Conservation (phyloP, 2,888 invertebrate genomes). For the Mayetiola destructor region DNA sequence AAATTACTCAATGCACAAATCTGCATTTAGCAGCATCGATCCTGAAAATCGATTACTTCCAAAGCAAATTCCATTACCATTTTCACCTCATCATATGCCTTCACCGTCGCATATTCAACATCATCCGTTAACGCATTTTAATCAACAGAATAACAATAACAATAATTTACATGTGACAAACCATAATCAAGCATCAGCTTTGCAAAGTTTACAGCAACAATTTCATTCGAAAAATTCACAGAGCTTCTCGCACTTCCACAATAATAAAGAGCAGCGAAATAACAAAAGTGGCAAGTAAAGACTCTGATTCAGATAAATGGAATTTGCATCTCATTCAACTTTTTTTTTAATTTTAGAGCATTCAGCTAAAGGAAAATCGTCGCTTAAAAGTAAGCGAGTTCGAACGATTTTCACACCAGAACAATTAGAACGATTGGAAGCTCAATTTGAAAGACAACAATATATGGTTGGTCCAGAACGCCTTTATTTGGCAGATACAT, state of each 20-base stretch:
- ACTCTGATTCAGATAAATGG: not conserved
- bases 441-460: constrained; percentile 89
- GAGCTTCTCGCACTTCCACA: constrained; percentile 22
- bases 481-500: constrained; percentile 74
- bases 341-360: constrained; percentile 17
- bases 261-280: constrained; percentile 20
- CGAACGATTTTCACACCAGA: constrained; percentile 94
- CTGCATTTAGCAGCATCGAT: constrained; percentile 20
- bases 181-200: constrained; percentile 28
- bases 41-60: constrained; percentile 18
- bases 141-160: constrained; percentile 11
- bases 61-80: constrained; percentile 5
- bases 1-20: constrained; percentile 20
- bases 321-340: not conserved
- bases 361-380: constrained; percentile 29
- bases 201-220: constrained; percentile 34
- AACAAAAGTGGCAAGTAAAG: constrained; percentile 1
- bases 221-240: constrained; percentile 30
- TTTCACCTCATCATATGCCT: constrained; percentile 14
- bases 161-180: constrained; percentile 17
- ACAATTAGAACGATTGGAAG: constrained; percentile 82
- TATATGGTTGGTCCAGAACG: constrained; percentile 97
- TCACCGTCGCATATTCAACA: not conserved
- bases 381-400: constrained; percentile 65
- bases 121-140: not conserved